Base-by-base conservation (phyloP, 2,797 vertebrate genomes). In the Nyctibius grandis region DNA sequence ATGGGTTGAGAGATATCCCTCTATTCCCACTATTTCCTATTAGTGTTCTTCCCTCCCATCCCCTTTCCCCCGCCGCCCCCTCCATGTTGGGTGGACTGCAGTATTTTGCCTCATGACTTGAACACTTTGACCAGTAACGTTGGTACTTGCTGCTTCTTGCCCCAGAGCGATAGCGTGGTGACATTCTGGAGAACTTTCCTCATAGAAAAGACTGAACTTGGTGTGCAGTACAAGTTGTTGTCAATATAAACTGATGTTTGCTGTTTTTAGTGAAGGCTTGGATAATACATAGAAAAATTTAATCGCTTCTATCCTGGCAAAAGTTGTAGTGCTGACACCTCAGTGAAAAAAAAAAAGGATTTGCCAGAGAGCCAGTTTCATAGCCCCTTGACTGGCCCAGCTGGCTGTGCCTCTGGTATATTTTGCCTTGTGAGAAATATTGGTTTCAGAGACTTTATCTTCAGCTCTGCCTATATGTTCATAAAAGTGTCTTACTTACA, bases 51-150 rank as follows among this genome's bases (percentile, higher is more conserved):
- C 6, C 9, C 5, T 68, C 15, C 13, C 4, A 2, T 12, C 59
- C 14, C 21, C 31, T 13, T 44, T 18, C 42, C 44, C 18, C 44
- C 18, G 17, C 17, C 19, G n/a, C 17, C 13, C 3, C 7, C 6
- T 2, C 6, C 0, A 0, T 22, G 5, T 28, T 54, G 16, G 0
- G 0, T 54, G 22, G n/a, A 11, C 67, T 65, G 28, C 9, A 19
- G 42, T 54, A 3, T 18, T 82, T 82, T 83, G 44, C 56, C n/a
- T 67, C 13, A 3, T 48, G 63, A 13, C 45, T 69, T 56, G 36
- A 45, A 33, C 14, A 1, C 25, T 31, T 47, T 3, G 6, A 84
- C 22, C 17, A 34, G 19, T 70, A 18, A 26, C 12, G 5, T 25
- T 45, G 47, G 2, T 75, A 4, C 47, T 60, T 65, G 42, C 19